Conservation (phyloP, 2,113 vertebrate species). For the Bucco capensis region DNA sequence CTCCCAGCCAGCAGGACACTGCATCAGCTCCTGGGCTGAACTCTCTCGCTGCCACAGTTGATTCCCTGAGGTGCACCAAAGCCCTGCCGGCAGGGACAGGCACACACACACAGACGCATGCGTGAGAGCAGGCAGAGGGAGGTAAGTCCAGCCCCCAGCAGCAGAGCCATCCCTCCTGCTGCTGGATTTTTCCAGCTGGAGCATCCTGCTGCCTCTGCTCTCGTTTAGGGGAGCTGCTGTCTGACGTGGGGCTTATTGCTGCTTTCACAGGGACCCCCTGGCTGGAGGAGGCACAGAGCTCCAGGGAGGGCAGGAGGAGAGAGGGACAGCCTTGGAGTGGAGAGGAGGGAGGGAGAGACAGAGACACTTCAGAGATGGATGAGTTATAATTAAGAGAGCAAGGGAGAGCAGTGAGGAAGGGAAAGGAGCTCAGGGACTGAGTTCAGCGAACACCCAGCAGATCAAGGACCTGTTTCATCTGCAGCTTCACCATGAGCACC, state of each 20-base stretch:
- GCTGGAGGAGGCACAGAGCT: slow-evolving; percentile 5
- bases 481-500: slow-evolving; percentile 29
- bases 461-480: not conserved
- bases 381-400: not conserved
- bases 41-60: not conserved
- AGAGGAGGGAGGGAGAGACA: not conserved
- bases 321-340: no score
- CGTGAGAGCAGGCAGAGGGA: not conserved
- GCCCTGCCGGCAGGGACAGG: not conserved
- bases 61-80: not conserved
- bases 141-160: slow-evolving; percentile 13
- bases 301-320: not conserved
- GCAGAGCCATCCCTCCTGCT: not conserved
- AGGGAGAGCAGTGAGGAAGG: not conserved
- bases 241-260: slow-evolving; percentile 47
- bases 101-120: not conserved
- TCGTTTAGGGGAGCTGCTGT: slow-evolving; percentile 50
- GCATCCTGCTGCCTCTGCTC: slow-evolving; percentile 16
- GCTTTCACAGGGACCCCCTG: slow-evolving; percentile 6
- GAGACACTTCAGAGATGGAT: not conserved
- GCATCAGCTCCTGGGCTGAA: not conserved
- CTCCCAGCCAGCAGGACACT: not conserved
- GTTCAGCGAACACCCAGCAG: not conserved
- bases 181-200: slow-evolving; percentile 66
- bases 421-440: slow-evolving; percentile 53